Evolutionary conservation across 2,797 vertebrate species (phyloP).

Genomic region (Poecilia gillii): DNA sequence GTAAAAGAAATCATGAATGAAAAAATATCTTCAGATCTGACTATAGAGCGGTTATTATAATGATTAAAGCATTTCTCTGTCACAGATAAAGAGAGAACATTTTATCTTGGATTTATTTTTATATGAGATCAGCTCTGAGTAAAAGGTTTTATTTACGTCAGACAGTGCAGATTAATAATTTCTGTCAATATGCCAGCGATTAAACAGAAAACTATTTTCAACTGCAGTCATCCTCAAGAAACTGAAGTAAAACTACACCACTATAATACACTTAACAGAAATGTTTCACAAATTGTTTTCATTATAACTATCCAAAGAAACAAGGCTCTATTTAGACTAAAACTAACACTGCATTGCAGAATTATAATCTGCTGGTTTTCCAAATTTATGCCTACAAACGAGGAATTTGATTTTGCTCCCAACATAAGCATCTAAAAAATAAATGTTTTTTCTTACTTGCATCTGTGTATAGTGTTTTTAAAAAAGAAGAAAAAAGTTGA

Average conservation of each 20-base stretch:
- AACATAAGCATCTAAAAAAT: not conserved
- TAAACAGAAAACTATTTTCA: no score
- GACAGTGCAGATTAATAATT: no score
- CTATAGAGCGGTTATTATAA: not conserved
- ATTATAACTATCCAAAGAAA: not conserved
- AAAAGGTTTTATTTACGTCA: not conserved
- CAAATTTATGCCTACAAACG: not conserved
- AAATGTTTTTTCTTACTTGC: no score
- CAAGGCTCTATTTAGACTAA: not conserved
- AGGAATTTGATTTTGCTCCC: not conserved
- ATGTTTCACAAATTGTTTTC: not conserved
- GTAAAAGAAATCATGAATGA: no score
- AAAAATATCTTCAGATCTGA: not conserved
- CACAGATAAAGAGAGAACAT: not conserved
- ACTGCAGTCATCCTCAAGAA: no score
- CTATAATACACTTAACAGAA: not conserved
- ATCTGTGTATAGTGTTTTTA: no score
- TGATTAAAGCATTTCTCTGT: not conserved
- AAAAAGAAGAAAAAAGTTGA: no score
- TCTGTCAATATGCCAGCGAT: no score
- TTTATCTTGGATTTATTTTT: not conserved
- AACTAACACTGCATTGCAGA: not conserved
- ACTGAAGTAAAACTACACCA: no score
- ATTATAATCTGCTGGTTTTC: not conserved
- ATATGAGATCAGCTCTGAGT: not conserved